Evolutionary conservation across 2,113 vertebrate genomes (phyloP), one percentile per base, ranked within the genome.

Genomic region (Lates calcarifer): DNA sequence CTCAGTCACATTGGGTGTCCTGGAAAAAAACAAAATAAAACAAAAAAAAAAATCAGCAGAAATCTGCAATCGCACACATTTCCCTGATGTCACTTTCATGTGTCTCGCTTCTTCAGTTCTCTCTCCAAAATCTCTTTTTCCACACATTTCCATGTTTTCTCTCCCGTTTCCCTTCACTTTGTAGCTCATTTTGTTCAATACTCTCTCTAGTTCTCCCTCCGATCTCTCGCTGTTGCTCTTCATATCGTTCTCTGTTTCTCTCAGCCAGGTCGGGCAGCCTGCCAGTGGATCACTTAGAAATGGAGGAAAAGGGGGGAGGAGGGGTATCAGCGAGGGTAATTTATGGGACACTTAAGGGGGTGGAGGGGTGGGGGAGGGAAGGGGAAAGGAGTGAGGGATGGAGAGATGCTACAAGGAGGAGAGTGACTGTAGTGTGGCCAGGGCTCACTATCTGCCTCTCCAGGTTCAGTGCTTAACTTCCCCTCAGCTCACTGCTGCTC

Each of bases 251-350:
- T 74, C 53, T 58, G 37, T 63, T 56, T 53, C 76, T 82, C 82
- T 66, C 33, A 69, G 86, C 79, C 83, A 31, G 77, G 64, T 69
- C 35, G 91, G 93, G 93, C 92, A 74, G 66, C 41, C 79, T 79
- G 93, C 93, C 94, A 94, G 84, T 35, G 70, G 90, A 89, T 93
- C 92, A 93, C 93, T 94, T 94, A 93, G 82, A 86, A 89, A 82
- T 75, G 78, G 70, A 60, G 76, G 74, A 77, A 77, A 61, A 20
- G 53, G 49, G 31, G 47, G 60, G 55, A 3, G 5, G 77, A 29
- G 67, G 69, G 61, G 68, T 51, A 65, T 69, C 8, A 0, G 74
- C 22, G 64, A 83, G 55, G 57, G 64, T 90, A 84, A 92, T 90
- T 92, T 91, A 91, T 88, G 71, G 79, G 81, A 88, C 84, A 73